Conservation (phyloP, 2,113 vertebrate genomes). For the Pelmatolapia mariae region DNA sequence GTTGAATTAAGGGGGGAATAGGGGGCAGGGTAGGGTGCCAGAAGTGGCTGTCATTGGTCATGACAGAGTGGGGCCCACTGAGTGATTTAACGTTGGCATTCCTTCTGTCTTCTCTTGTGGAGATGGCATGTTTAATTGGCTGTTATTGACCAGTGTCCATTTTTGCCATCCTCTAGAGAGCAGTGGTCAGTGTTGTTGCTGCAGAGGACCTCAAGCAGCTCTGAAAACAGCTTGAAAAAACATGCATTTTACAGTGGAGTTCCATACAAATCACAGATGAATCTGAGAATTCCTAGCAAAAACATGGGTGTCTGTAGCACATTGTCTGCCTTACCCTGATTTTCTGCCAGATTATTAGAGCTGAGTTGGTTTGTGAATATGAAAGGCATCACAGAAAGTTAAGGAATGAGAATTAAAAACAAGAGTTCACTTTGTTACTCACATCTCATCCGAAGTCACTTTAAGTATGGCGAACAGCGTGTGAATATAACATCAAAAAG, state of each 20-base stretch:
- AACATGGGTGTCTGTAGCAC: neutral
- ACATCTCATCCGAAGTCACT: neutral
- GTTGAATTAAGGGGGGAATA: neutral
- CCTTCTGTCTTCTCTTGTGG: neutral
- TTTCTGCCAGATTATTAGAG: neutral
- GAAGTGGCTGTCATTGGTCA: conserved; percentile 38
- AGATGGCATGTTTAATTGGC: neutral
- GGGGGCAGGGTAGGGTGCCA: neutral
- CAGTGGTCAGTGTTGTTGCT: neutral
- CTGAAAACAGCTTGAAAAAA: neutral
- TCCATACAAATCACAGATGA: neutral
- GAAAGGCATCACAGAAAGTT: neutral
- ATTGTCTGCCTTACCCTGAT: neutral
- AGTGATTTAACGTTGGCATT: conserved; percentile 25
- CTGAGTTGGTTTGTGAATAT: neutral
- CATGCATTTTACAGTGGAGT: neutral
- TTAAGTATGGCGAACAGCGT: fast-evolving
- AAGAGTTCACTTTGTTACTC: fast-evolving
- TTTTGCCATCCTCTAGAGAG: neutral
- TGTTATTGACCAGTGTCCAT: neutral
- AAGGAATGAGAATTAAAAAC: neutral
- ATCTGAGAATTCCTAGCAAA: neutral
- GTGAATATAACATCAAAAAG: neutral
- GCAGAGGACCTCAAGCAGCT: neutral
- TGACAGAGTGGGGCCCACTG: conserved; percentile 5